A percentile compares a stretch with the other conserved stretches of the same genome.
These are phyloP conservation scores for Naja naja DNA, from an alignment of 2,113 vertebrate genomes.

Conservation along the genomic window DNA sequence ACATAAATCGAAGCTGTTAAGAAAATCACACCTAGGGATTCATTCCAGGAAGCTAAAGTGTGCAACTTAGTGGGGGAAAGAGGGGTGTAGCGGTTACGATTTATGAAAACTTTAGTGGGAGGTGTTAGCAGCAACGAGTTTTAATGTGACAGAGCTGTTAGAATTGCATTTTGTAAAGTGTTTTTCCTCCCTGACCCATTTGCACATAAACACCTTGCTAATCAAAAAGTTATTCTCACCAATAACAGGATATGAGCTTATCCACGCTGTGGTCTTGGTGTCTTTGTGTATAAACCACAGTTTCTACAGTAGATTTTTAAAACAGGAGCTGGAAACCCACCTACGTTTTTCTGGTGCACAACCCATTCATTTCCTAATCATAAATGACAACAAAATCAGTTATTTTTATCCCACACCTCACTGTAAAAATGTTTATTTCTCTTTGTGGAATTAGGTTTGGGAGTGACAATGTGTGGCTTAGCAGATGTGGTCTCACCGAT, in stretches of 20 bases:
- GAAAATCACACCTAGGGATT: too few species aligned
- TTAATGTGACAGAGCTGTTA: not conserved
- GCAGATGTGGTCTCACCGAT: not conserved
- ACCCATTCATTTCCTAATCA: not conserved
- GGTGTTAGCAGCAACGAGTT: accelerated
- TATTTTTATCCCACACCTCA: not conserved
- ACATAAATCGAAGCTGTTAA: not conserved
- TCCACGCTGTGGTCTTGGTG: not conserved
- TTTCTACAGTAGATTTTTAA: not conserved
- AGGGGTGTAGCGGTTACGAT: not conserved
- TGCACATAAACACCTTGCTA: not conserved
- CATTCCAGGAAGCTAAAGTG: not conserved
- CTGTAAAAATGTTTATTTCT: not conserved
- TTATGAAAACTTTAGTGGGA: not conserved
- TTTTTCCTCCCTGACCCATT: not conserved
- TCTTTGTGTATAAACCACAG: not conserved
- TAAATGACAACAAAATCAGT: not conserved
- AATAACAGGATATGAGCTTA: not conserved
- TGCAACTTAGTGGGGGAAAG: not conserved
- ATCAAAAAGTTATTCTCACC: not conserved
- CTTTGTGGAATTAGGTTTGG: not conserved
- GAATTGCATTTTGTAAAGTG: not conserved
- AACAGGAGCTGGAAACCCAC: not conserved
- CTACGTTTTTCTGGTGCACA: not conserved
- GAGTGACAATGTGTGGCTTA: not conserved